A percentile compares a stretch with the other conserved stretches of the same genome.
Conservation (phyloP, 2,113 vertebrate species). For the Hypomesus transpacificus region DNA sequence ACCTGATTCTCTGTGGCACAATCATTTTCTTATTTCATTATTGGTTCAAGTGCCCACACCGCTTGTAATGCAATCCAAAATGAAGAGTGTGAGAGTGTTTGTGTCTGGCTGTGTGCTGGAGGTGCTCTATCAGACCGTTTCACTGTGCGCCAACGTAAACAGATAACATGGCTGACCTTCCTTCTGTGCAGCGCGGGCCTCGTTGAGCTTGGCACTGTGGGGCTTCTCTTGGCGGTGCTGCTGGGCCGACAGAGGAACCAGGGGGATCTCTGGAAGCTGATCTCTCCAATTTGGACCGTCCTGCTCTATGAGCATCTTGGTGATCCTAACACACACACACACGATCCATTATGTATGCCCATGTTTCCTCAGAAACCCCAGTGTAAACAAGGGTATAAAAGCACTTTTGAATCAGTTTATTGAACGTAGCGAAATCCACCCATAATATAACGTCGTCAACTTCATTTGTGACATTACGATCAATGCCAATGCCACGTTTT, state of each 20-base stretch:
- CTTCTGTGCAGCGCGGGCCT: conserved; percentile 62
- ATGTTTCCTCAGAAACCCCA: background rate
- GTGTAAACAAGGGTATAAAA: too few relatives aligned
- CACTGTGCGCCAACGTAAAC: background rate
- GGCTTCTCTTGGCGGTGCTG: conserved; percentile 70
- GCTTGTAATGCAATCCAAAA: too few relatives aligned
- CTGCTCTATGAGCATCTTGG: conserved; percentile 84
- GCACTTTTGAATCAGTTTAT: too few relatives aligned
- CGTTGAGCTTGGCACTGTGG: conserved; percentile 53
- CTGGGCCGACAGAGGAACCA: conserved; percentile 80
- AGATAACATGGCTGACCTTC: conserved; percentile 54
- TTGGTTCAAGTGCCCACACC: too few relatives aligned
- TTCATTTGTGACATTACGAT: too few relatives aligned
- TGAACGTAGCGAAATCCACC: too few relatives aligned
- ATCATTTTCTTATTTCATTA: too few relatives aligned
- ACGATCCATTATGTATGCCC: background rate
- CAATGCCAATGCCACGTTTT: too few relatives aligned
- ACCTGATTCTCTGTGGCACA: background rate
- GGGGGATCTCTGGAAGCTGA: conserved; percentile 83
- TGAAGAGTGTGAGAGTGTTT: background rate
- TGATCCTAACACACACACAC: conserved; percentile 75
- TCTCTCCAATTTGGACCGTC: conserved; percentile 88
- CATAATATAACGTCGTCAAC: too few relatives aligned
- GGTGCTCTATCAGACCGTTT: background rate
- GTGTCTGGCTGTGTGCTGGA: background rate